phyloP scores from a whole-genome alignment of 2,113 vertebrate genomes.

The Zingel zingel region DNA sequence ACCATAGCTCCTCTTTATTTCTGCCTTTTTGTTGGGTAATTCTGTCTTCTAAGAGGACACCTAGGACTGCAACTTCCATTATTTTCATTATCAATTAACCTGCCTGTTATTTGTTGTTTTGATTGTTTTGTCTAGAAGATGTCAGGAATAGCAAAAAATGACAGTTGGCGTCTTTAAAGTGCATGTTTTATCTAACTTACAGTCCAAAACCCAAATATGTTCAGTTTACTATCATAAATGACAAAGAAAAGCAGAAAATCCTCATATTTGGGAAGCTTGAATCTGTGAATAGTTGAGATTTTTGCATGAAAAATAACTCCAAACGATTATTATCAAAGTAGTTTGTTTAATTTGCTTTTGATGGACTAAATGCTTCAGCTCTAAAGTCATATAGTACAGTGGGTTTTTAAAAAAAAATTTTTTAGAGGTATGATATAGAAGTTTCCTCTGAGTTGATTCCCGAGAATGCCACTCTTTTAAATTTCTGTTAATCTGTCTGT shows the following conservation, averaged over 20 bases:
- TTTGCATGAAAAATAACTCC: neutral
- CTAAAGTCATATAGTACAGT: neutral
- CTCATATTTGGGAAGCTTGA: neutral
- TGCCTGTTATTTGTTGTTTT: neutral
- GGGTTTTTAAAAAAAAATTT: neutral
- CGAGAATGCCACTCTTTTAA: neutral
- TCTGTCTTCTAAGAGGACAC: neutral
- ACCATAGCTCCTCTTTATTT: neutral
- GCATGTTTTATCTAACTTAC: neutral
- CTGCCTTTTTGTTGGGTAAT: neutral
- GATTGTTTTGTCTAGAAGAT: neutral
- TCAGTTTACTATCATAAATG: neutral
- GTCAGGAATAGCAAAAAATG: neutral
- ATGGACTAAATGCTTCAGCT: neutral
- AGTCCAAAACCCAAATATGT: neutral
- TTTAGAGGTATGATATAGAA: neutral
- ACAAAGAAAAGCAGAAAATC: neutral
- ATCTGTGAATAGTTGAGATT: neutral
- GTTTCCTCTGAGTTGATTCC: neutral
- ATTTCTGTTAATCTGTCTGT: neutral
- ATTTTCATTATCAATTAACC: neutral
- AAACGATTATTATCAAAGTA: neutral
- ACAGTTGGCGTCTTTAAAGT: neutral
- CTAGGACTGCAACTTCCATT: neutral
- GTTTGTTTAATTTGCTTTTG: neutral